phyloP scores from a whole-genome alignment of 2,888 invertebrate genomes.

The Nomada fucata region DNA sequence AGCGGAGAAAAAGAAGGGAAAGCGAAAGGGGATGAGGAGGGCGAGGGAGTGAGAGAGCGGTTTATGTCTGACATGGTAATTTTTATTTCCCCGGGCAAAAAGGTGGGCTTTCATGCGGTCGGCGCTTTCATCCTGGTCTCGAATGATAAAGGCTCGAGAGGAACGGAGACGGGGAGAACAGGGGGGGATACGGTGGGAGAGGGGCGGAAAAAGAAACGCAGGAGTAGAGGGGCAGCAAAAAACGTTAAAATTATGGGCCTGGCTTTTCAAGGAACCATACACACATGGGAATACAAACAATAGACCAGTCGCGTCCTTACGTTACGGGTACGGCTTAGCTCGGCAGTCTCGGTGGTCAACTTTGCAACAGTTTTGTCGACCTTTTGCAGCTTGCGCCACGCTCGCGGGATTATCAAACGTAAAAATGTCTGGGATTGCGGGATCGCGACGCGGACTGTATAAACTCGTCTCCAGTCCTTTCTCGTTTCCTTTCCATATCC shows the following conservation, averaged over 20 bases:
- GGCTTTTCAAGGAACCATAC: constrained; percentile 70
- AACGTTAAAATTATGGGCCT: constrained; percentile 73
- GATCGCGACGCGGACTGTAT: constrained; percentile 27
- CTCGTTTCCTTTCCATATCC: background rate
- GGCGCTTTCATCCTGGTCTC: constrained; percentile 73
- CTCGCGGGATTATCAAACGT: constrained; percentile 55
- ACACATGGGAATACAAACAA: constrained; percentile 70
- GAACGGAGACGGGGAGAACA: constrained; percentile 40
- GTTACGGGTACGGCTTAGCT: constrained; percentile 46
- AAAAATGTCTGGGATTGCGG: constrained; percentile 49
- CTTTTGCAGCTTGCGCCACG: constrained; percentile 32
- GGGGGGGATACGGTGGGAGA: background rate
- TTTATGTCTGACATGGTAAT: constrained; percentile 76
- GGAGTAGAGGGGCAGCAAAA: constrained; percentile 50
- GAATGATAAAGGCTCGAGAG: constrained; percentile 70
- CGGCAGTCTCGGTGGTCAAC: constrained; percentile 37
- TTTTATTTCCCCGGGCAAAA: constrained; percentile 75
- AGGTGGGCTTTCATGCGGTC: constrained; percentile 74
- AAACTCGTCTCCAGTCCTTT: constrained; percentile 30
- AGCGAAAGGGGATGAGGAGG: background rate
- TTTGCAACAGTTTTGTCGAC: constrained; percentile 51
- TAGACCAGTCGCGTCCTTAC: constrained; percentile 61
- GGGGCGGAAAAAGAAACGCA: constrained; percentile 26
- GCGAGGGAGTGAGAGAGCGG: constrained; percentile 48
- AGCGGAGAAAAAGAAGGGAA: constrained; percentile 36